Percentiles rank a stretch among this genome's conserved stretches.
phyloP scores from a whole-genome alignment of 2,797 vertebrate species.

The Melanogrammus aeglefinus region DNA sequence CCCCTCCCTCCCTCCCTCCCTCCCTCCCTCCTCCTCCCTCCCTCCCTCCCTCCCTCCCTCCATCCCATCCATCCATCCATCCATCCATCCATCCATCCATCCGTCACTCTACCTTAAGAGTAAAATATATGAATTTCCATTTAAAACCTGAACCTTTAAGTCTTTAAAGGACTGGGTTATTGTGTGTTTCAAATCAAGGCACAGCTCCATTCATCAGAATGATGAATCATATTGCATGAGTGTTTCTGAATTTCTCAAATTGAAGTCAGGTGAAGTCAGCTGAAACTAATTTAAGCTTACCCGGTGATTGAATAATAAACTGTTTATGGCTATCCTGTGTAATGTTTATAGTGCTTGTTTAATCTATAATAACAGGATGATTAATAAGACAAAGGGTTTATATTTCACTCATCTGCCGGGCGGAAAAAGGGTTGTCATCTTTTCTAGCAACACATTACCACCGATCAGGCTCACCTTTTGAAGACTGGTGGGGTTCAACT shows the following conservation, averaged over 20 bases:
- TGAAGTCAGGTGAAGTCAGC: slow-evolving; percentile 1
- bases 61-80: background rate
- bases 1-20: background rate
- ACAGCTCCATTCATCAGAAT: background rate
- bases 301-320: slow-evolving; percentile 4
- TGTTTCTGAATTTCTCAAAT: background rate
- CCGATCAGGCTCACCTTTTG: slow-evolving; percentile 81
- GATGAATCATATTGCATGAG: background rate
- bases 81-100: background rate
- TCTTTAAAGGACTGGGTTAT: background rate
- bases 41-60: background rate
- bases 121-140: background rate
- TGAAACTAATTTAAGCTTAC: background rate
- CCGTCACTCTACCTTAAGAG: slow-evolving; percentile 30
- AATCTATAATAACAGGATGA: background rate
- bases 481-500: slow-evolving; percentile 92
- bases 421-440: background rate
- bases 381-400: background rate
- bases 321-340: background rate
- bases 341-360: background rate
- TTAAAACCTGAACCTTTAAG: background rate
- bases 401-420: background rate
- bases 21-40: background rate
- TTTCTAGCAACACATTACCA: background rate
- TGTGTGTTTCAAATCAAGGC: background rate